A percentile compares a stretch with the other conserved stretches of the same genome.
Conservation (phyloP, 2,113 vertebrate genomes). For the Pelecanoides urinatrix region DNA sequence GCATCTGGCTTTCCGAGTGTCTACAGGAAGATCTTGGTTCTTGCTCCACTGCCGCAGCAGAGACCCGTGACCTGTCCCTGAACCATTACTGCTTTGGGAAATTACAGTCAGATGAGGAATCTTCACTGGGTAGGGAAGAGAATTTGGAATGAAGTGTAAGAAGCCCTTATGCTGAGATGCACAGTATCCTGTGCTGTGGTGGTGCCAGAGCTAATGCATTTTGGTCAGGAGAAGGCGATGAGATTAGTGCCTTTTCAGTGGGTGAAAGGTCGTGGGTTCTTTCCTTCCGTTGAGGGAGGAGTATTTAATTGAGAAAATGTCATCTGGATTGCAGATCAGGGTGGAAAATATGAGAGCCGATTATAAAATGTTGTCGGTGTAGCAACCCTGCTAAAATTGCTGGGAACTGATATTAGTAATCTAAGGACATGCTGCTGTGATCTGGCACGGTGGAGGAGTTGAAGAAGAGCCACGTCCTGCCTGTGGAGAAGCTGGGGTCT, state of each 20-base stretch:
- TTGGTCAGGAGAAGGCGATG: neutral
- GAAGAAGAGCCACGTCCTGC: neutral
- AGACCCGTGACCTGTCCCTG: accelerated
- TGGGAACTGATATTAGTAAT: neutral
- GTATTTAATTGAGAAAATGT: neutral
- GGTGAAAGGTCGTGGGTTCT: neutral
- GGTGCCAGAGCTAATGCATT: neutral
- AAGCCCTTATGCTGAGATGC: neutral
- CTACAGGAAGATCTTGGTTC: neutral
- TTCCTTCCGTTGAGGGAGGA: neutral
- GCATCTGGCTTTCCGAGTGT: neutral
- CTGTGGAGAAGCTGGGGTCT: neutral
- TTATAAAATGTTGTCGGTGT: neutral
- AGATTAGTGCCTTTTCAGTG: neutral
- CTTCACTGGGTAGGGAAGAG: neutral
- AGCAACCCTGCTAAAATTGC: neutral
- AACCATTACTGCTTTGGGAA: neutral
- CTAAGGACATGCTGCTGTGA: neutral
- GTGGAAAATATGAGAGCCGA: neutral
- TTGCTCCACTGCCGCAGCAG: neutral
- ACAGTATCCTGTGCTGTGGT: neutral
- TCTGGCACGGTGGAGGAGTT: neutral
- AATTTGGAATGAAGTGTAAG: neutral
- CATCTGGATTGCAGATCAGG: neutral
- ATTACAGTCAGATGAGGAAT: neutral